Evolutionary conservation across 2,113 vertebrate genomes (phyloP).

Genomic region (Sphyrna mokarran): DNA sequence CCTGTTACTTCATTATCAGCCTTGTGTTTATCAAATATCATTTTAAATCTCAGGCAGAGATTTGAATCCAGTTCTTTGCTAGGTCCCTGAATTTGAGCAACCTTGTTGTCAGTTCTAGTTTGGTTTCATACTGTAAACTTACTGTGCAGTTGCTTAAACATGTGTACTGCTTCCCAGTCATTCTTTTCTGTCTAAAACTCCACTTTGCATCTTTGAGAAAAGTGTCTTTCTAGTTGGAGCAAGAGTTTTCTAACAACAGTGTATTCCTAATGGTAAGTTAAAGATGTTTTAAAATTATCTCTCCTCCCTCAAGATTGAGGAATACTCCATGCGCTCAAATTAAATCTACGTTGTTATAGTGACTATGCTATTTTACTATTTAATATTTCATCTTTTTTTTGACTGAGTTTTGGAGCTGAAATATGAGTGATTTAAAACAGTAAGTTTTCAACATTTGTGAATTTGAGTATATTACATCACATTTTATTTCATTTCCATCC

Average conservation of each 20-base stretch:
- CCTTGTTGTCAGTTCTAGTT: neutral
- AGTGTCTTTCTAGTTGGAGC: neutral
- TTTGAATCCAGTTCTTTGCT: neutral
- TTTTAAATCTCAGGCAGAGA: neutral
- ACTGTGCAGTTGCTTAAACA: neutral
- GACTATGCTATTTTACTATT: neutral
- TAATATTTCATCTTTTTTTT: conserved; percentile 26
- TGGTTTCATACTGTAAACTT: neutral
- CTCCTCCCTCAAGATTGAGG: neutral
- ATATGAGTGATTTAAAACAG: conserved; percentile 28
- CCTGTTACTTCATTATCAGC: neutral
- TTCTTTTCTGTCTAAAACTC: neutral
- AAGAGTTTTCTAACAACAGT: too few relatives aligned
- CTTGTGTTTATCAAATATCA: neutral
- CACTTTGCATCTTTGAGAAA: neutral
- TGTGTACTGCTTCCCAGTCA: neutral
- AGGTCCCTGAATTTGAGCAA: neutral
- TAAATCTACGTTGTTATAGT: neutral
- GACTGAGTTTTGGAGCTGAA: conserved; percentile 35
- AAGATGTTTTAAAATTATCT: neutral
- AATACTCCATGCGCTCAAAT: neutral
- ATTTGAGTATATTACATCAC: neutral
- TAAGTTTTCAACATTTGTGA: conserved; percentile 33
- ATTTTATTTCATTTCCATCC: conserved; percentile 14
- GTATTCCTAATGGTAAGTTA: neutral